These are phyloP conservation scores for Cheilosia vernalis DNA, from an alignment of 2,888 invertebrate genomes.

Conservation along the genomic window DNA sequence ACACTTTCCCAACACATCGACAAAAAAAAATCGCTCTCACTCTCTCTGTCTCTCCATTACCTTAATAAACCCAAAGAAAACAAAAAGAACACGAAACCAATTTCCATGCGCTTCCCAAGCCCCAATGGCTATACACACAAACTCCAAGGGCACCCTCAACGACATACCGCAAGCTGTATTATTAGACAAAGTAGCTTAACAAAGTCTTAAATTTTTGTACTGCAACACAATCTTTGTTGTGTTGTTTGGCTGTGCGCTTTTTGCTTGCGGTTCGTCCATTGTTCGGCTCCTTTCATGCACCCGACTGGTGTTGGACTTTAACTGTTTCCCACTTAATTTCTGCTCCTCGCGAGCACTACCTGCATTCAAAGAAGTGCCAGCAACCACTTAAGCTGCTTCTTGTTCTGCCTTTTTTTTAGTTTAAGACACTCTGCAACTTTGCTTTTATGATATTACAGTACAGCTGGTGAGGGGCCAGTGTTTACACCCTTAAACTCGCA, in stretches of 20 bases:
- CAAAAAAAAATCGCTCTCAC: no score
- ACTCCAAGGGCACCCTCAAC: constrained; percentile 11
- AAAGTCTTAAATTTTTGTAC: constrained; percentile 65
- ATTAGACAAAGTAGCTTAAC: constrained; percentile 56
- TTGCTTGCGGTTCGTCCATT: constrained; percentile 3
- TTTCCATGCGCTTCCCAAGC: not conserved
- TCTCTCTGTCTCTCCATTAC: constrained; percentile 34
- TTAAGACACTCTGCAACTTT: constrained; percentile 3
- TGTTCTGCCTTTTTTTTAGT: constrained; percentile 10
- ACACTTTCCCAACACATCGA: no score
- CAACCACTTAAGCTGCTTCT: constrained; percentile 49
- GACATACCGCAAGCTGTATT: constrained; percentile 36
- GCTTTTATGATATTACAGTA: constrained; percentile 23
- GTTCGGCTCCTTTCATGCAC: not conserved
- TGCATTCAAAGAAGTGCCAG: constrained; percentile 58
- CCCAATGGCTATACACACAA: constrained; percentile 19
- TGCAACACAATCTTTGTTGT: constrained; percentile 56
- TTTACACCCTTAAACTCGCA: constrained; percentile 35
- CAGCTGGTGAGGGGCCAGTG: not conserved
- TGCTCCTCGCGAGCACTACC: constrained; percentile 25
- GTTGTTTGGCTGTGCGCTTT: constrained; percentile 19
- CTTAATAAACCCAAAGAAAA: constrained; percentile 19
- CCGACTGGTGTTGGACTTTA: constrained; percentile 11
- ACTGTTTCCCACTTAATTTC: constrained; percentile 63
- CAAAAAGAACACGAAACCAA: constrained; percentile 2